Base-by-base conservation (phyloP, 2,888 invertebrate genomes). In the Eupithecia tripunctaria region DNA sequence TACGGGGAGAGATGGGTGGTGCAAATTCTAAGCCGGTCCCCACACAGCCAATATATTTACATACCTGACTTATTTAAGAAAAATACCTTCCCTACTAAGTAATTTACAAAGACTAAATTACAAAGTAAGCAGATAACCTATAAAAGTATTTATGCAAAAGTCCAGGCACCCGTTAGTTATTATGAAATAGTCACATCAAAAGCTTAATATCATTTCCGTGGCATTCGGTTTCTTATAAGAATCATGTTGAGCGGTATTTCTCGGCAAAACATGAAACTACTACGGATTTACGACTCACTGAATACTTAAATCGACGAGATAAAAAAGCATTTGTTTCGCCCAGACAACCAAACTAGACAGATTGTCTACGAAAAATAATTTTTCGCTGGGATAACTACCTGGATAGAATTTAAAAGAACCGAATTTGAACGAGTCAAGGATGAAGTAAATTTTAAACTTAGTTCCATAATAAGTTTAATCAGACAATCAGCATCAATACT, bases 151-250 rank as follows among this genome's bases (percentile, higher is more conserved):
- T 75, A 72, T 72, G 73, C 69, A 72, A 76, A 73, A 75, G 75
- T 62, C 27, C 21, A 41, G 60, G 70, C 70, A 72, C 56, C 67
- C 27, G 67, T 56, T n/a, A 32, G 36, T 60, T 29, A 81, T 79
- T 80, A 70, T 78, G 68, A 68, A 77, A 71, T 71, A 77, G 68
- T 70, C 63, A 66, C 67, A 67, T 79, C 78, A 80, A 81, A 47
- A 80, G 76, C 79, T 81, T 82, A 82, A 82, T 81, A 80, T 81
- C 71, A 78, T 81, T 82, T 80, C 76, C 21, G 79, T 84, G 79
- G 77, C 68, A 78, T 82, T 83, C 78, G 75, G 79, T 85, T 82
- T 80, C 78, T 75, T 79, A 76, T 81, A 77, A 56, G 78, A 68
- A 72, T 70, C 69, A 73, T 66, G 74, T 73, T 59, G 70, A 70